Percentiles rank a stretch among this genome's conserved stretches.
These are phyloP conservation scores for Silurus meridionalis DNA, from an alignment of 2,113 vertebrate genomes.

Conservation along the genomic window DNA sequence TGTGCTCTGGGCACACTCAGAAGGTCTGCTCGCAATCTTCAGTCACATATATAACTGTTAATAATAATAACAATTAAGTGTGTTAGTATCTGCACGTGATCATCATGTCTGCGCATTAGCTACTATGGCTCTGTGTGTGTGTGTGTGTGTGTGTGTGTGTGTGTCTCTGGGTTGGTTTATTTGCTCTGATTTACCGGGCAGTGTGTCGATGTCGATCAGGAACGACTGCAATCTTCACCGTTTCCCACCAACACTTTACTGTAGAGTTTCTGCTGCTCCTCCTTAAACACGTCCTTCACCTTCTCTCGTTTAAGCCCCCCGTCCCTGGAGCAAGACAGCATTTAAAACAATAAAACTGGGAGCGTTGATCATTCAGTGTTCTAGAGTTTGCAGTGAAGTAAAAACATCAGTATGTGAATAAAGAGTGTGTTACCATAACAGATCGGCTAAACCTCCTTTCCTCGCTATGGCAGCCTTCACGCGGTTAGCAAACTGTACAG, in stretches of 20 bases:
- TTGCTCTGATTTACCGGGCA: background rate
- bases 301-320: slow-evolving; percentile 85
- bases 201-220: slow-evolving; percentile 63
- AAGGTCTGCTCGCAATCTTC: background rate
- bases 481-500: slow-evolving; percentile 85
- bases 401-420: background rate
- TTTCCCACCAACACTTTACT: slow-evolving; percentile 84
- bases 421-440: slow-evolving; percentile 78
- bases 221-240: slow-evolving; percentile 79
- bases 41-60: background rate
- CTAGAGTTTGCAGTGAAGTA: background rate
- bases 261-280: slow-evolving; percentile 88
- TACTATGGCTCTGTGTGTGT: background rate
- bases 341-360: background rate
- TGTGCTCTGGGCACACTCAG: background rate
- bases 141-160: background rate
- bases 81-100: background rate
- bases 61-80: background rate
- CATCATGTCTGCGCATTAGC: background rate
- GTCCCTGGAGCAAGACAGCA: slow-evolving; percentile 69
- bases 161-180: background rate
- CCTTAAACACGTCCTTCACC: slow-evolving; percentile 83
- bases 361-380: background rate
- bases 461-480: slow-evolving; percentile 86
- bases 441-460: slow-evolving; percentile 84